Evolutionary conservation across 2,797 vertebrate genomes (phyloP), one percentile per base, ranked within the genome.

Genomic region (Trachurus trachurus): DNA sequence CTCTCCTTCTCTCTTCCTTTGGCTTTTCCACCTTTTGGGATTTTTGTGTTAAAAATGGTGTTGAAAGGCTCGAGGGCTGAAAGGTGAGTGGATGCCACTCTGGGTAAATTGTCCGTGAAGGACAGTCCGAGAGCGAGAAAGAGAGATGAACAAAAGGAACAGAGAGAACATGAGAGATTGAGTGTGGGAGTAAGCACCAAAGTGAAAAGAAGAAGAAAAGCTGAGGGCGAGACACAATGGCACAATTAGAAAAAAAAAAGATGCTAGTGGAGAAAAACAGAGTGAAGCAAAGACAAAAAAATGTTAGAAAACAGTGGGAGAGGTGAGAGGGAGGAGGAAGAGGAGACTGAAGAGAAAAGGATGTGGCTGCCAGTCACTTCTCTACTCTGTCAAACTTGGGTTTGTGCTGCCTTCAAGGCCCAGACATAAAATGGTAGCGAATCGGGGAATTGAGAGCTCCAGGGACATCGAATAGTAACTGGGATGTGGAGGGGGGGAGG

Each of bases 51-150:
- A 75, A 89, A 91, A 89, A 85, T 70, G 79, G 76, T 87, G 84
- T 71, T 81, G 77, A 88, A 88, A 78, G 82, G 26, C 85, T 86
- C 3, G 40, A 71, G 81, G 80, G 73, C 79, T 88, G 76, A 75
- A 74, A 89, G 80, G 78, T 87, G 84, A 90, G 81, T 54, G 76
- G 73, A 88, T 86, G 79, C 67, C 80, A 85, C 76, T 89, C 83
- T 80, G 74, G 70, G 68, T 87, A 91, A 94, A 93, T 86, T 89
- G 83, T 72, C 89, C 44, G 56, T 91, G 90, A 94, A 92, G 90
- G 92, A 92, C 88, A 76, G 61, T 66, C 37, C 2, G 44, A 79
- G 62, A 84, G 73, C 37, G 67, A 45, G 62, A 77, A 3, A 26
- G 26, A 26, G 26, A 26, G 70, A 73, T 12, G 66, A 64, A 82